Percentiles rank a stretch among this genome's conserved stretches.
phyloP scores from a whole-genome alignment of 2,113 vertebrate species.

The Chinchilla lanigera region DNA sequence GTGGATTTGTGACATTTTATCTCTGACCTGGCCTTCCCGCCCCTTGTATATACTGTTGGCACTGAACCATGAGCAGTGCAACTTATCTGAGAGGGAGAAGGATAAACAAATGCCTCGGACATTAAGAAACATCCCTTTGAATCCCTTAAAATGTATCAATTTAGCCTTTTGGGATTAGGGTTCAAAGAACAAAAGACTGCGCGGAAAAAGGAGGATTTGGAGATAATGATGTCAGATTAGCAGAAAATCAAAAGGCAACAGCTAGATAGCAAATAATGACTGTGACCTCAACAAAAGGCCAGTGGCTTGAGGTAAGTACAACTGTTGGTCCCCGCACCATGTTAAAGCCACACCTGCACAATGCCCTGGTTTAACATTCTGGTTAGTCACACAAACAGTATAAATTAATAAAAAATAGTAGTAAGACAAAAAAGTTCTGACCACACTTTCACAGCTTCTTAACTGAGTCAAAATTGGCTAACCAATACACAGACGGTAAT shows the following conservation, averaged over 20 bases:
- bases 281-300: neutral
- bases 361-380: neutral
- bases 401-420: conserved; percentile 13
- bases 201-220: neutral
- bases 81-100: neutral
- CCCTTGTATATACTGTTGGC: neutral
- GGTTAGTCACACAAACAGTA: neutral
- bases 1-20: neutral
- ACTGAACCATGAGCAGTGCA: neutral
- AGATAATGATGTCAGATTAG: neutral
- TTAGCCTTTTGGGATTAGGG: neutral
- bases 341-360: neutral
- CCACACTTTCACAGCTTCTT: neutral
- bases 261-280: neutral
- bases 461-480: conserved; percentile 17
- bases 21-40: neutral
- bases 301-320: neutral
- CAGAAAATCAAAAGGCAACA: neutral
- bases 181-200: neutral
- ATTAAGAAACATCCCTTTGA: neutral
- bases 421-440: neutral
- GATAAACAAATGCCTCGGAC: neutral
- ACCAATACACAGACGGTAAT: conserved; percentile 2
- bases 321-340: neutral
- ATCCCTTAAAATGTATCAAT: neutral